These are phyloP conservation scores for Cryptotermes secundus DNA, from an alignment of 1,140 invertebrate genomes.

Conservation along the genomic window DNA sequence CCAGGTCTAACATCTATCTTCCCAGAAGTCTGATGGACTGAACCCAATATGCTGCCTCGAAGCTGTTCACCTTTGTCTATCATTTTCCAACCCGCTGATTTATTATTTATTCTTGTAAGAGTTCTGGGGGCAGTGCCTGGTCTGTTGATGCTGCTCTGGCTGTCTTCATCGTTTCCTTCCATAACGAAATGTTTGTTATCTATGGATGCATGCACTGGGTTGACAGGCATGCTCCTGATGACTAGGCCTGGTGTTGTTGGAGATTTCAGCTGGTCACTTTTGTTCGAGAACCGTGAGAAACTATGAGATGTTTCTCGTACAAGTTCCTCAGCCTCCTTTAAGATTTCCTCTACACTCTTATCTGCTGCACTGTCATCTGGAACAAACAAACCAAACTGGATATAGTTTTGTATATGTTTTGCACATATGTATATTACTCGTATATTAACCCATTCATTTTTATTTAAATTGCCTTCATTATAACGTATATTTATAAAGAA, in stretches of 20 bases:
- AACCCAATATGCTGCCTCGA: background rate
- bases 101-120: background rate
- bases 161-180: background rate
- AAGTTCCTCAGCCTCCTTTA: background rate
- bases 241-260: background rate
- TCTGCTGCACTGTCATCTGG: background rate
- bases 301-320: conserved; percentile 10
- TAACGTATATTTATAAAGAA: no score
- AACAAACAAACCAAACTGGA: background rate
- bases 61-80: background rate
- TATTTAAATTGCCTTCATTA: no score
- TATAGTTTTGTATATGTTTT: no score
- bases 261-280: background rate
- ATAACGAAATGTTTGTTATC: background rate
- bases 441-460: no score
- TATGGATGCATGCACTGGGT: background rate
- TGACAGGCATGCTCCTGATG: no score
- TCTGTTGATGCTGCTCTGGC: background rate
- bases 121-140: background rate
- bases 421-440: no score
- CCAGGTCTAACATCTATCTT: background rate
- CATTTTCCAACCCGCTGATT: background rate
- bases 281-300: background rate
- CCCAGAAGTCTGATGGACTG: background rate
- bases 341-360: conserved; percentile 20